Base-by-base conservation (phyloP, 2,113 vertebrate species). In the Oncorhynchus kisutch region DNA sequence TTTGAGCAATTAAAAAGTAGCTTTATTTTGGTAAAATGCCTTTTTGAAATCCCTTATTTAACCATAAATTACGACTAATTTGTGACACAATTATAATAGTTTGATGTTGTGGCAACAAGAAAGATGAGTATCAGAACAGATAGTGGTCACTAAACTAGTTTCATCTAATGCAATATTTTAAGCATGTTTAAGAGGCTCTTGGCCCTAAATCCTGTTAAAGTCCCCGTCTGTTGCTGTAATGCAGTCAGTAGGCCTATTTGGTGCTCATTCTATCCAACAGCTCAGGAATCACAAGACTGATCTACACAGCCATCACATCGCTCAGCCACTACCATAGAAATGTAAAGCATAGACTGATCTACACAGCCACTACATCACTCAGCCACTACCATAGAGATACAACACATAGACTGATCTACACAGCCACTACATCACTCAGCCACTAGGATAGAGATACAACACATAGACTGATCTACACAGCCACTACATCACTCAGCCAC, bases 171-270 rank as follows among this genome's bases (percentile, higher is more conserved):
- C 29, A 60, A 34, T 73, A 80, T 86, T 69, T 83, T 79, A 82
- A 82, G 75, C 80, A 49, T 66, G 31, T 83, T 77, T 74, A 81
- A 82, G 70, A 80, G 78, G 70, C 75, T 74, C 31, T 80, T 77
- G 31, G 72, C 24, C 72, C 60, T 83, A 18, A 75, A 78, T 77
- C 69, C 75, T 79, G 76, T 77, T 87, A 86, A 86, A 89, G 85
- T 88, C 79, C 77, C 82, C 86, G 82, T 80, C 74, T 88, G 78
- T 67, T 67, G 65, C 1, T 65, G 62, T 87, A 77, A 82, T 84
- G 72, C 77, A 82, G 78, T 75, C 76, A 54, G 62, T 66, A 51
- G 18, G 60, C 67, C 71, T 27, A 27, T 1, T 45, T 39, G 34
- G 64, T 68, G 54, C 48, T 31, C 24, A 48, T 64, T 67, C 29